Evolutionary conservation across 1,140 invertebrate genomes (phyloP).

Genomic region (Calycopis cecrops): DNA sequence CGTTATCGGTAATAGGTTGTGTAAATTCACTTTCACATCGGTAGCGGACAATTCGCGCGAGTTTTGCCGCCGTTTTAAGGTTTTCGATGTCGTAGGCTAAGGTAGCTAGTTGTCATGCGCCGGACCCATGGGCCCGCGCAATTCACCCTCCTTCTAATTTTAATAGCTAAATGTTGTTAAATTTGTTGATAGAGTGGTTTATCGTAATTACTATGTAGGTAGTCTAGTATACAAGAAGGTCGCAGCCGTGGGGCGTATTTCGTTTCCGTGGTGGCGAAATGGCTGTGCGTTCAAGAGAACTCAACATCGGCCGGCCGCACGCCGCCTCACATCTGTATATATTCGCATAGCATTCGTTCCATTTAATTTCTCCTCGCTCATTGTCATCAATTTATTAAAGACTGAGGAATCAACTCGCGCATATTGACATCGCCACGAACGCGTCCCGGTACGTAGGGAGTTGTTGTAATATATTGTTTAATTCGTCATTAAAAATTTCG

Average conservation of each 20-base stretch:
- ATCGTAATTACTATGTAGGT: constrained; percentile 58
- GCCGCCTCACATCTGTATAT: constrained; percentile 57
- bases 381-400: constrained; percentile 73
- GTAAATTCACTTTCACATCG: background rate
- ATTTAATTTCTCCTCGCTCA: constrained; percentile 71
- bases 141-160: constrained; percentile 61
- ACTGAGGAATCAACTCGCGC: constrained; percentile 73
- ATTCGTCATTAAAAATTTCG: constrained; percentile 24
- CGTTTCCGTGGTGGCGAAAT: constrained; percentile 57
- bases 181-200: constrained; percentile 70
- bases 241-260: constrained; percentile 50
- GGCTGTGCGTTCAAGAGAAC: constrained; percentile 63
- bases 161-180: constrained; percentile 73
- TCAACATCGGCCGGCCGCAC: constrained; percentile 45
- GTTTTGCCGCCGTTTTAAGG: constrained; percentile 34
- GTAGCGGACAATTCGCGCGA: constrained; percentile 8
- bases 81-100: constrained; percentile 61
- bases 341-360: constrained; percentile 66
- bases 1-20: background rate
- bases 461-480: constrained; percentile 44
- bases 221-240: constrained; percentile 53
- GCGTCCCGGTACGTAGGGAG: constrained; percentile 50
- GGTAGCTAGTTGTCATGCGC: constrained; percentile 57
- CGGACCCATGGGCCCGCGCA: constrained; percentile 32
- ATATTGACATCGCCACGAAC: constrained; percentile 67